Conservation (phyloP, 2,888 invertebrate genomes). For the Neuroscelio doddi region DNA sequence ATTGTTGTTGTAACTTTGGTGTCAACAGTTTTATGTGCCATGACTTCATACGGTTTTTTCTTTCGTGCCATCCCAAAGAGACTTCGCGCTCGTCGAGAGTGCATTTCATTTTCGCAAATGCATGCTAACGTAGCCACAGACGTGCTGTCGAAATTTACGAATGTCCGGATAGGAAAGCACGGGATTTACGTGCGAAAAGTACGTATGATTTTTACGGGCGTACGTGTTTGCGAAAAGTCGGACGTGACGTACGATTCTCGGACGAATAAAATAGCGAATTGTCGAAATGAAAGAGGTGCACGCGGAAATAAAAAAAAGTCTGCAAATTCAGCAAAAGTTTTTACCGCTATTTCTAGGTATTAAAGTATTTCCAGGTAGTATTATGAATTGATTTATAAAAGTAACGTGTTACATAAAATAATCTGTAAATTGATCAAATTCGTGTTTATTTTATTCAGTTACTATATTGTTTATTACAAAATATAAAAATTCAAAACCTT, state of each 20-base stretch:
- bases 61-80: conserved; percentile 1
- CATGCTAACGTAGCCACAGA: conserved; percentile 22
- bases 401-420: too few species aligned
- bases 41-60: conserved; percentile 36
- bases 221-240: conserved; percentile 51
- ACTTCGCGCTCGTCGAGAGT: conserved; percentile 22
- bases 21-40: conserved; percentile 45
- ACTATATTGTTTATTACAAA: too few species aligned
- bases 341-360: too few species aligned
- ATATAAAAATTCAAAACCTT: too few species aligned
- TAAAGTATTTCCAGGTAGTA: too few species aligned
- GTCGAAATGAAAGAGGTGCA: conserved; percentile 28
- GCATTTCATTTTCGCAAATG: conserved; percentile 49
- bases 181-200: conserved; percentile 49
- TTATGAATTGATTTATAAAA: too few species aligned
- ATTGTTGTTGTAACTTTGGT: conserved; percentile 32
- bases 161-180: conserved; percentile 33
- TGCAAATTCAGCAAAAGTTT: too few species aligned
- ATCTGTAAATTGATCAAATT: too few species aligned
- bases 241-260: conserved; percentile 32
- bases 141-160: conserved; percentile 42
- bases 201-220: conserved; percentile 57
- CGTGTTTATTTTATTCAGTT: too few species aligned
- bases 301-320: conserved; percentile 18
- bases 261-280: conserved; percentile 35